These are phyloP conservation scores for Psittacara wagleri DNA, from an alignment of 2,113 vertebrate species.

Conservation along the genomic window DNA sequence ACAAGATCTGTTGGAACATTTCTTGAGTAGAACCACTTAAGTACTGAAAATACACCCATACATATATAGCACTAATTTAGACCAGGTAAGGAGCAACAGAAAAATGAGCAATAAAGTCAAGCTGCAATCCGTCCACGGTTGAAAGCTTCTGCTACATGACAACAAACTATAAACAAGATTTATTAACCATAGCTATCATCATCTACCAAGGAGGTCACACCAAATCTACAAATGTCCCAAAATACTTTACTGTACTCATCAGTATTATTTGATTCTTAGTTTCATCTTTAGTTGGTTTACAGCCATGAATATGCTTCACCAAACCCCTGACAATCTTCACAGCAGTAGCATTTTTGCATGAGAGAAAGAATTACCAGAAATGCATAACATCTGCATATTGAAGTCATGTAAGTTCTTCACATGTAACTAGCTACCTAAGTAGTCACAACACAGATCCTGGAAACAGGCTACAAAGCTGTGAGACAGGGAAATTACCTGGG, in stretches of 20 bases:
- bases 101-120: background rate
- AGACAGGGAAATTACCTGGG: background rate
- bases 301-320: background rate
- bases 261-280: background rate
- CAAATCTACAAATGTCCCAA: background rate
- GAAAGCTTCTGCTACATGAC: background rate
- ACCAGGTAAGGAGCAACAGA: background rate
- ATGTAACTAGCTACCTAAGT: background rate
- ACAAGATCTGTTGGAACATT: background rate
- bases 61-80: background rate
- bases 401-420: background rate
- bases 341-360: background rate
- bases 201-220: background rate
- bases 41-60: background rate
- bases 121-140: background rate
- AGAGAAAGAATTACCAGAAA: background rate
- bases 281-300: background rate
- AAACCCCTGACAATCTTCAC: background rate
- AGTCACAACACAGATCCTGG: background rate
- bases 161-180: background rate
- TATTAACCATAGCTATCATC: background rate
- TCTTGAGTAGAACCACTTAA: background rate
- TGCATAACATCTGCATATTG: background rate
- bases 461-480: background rate
- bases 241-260: background rate